A percentile compares a stretch with the other conserved stretches of the same genome.
These are phyloP conservation scores for Acrocyrtus sp. DNA, from an alignment of 2,888 invertebrate genomes.

Conservation along the genomic window DNA sequence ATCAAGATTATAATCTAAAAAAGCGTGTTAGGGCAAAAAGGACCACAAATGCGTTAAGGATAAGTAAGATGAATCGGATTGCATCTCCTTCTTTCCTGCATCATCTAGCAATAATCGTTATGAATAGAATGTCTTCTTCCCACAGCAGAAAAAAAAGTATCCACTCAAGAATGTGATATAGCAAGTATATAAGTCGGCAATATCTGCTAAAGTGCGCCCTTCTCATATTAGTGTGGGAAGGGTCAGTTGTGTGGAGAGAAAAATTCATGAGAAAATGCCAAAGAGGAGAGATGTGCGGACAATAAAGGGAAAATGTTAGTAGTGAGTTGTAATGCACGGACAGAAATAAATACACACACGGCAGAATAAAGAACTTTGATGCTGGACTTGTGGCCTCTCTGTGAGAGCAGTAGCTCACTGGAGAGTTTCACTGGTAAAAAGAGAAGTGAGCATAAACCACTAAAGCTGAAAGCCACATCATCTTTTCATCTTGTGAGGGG, in stretches of 20 bases:
- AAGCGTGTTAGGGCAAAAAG: neutral
- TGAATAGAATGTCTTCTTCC: neutral
- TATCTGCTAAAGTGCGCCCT: no score
- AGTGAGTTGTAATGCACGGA: neutral
- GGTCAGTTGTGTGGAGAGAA: constrained; percentile 19
- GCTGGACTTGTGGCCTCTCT: neutral
- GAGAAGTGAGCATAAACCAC: neutral
- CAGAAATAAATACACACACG: neutral
- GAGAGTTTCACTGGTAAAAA: neutral
- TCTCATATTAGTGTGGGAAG: constrained; percentile 20
- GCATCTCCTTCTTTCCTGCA: neutral
- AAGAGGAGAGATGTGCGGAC: neutral
- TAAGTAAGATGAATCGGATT: neutral
- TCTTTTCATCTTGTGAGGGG: constrained; percentile 5
- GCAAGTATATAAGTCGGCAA: constrained; percentile 8
- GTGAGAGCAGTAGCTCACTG: no score
- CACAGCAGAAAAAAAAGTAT: neutral
- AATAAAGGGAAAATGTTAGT: constrained; percentile 13
- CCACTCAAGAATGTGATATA: constrained; percentile 24
- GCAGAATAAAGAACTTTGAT: neutral
- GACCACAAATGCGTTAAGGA: neutral
- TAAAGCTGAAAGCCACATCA: constrained; percentile 13
- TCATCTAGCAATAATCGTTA: constrained; percentile 15
- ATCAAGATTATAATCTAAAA: neutral
- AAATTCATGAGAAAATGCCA: constrained; percentile 23